A percentile compares a stretch with the other conserved stretches of the same genome.
phyloP scores from a whole-genome alignment of 2,797 vertebrate genomes.

The Dermochelys coriacea region DNA sequence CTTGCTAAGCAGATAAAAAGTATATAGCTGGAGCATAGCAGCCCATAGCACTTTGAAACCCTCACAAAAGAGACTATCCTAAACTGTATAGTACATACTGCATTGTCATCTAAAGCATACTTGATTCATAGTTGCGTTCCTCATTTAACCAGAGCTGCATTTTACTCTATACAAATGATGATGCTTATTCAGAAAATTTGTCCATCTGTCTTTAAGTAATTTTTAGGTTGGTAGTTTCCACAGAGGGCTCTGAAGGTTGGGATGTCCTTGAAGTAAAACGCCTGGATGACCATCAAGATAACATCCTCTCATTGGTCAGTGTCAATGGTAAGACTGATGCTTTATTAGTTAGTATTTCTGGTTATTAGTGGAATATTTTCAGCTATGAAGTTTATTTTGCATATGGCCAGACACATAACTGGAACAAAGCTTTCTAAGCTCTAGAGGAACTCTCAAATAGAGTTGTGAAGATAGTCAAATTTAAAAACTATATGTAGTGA shows the following conservation, averaged over 20 bases:
- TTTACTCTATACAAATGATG: slow-evolving; percentile 23
- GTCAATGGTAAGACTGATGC: slow-evolving; percentile 84
- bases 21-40: background rate
- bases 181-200: slow-evolving; percentile 26
- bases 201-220: slow-evolving; percentile 84
- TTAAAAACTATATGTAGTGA: background rate
- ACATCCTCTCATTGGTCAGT: slow-evolving; percentile 89
- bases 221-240: slow-evolving; percentile 85
- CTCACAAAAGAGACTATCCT: background rate
- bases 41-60: background rate
- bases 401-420: background rate
- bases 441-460: background rate
- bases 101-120: background rate
- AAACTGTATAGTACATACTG: background rate
- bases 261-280: slow-evolving; percentile 83
- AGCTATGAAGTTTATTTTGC: background rate
- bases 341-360: background rate
- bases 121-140: background rate
- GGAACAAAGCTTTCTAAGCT: background rate
- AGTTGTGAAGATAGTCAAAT: background rate
- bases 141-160: slow-evolving; percentile 19
- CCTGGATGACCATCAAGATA: slow-evolving; percentile 92
- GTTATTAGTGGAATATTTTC: background rate
- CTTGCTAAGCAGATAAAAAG: background rate
- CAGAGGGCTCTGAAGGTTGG: slow-evolving; percentile 76